Evolutionary conservation across 2,888 invertebrate genomes (phyloP).

Genomic region (Microctonus brassicae): DNA sequence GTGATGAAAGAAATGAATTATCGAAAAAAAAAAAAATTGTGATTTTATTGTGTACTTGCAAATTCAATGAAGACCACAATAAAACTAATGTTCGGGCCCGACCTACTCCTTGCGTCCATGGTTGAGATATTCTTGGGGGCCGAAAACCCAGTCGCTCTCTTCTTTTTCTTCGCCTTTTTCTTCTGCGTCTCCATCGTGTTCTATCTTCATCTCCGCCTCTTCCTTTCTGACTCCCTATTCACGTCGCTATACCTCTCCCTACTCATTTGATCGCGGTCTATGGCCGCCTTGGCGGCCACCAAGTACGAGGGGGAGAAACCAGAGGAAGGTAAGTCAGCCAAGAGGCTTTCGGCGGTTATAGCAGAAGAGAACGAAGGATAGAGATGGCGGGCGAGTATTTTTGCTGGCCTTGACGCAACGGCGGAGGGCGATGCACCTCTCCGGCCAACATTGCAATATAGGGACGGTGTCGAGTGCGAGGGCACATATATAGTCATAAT

Average conservation of each 20-base stretch:
- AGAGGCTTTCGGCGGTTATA: slow-evolving; percentile 61
- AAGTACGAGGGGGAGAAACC: slow-evolving; percentile 36
- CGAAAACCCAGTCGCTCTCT: slow-evolving; percentile 59
- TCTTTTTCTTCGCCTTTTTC: slow-evolving; percentile 27
- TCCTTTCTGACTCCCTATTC: slow-evolving; percentile 29
- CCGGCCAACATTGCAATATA: slow-evolving; percentile 65
- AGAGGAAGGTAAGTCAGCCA: slow-evolving; percentile 31
- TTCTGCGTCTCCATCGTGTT: slow-evolving; percentile 20
- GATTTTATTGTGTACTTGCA: slow-evolving; percentile 1
- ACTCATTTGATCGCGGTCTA: slow-evolving; percentile 32
- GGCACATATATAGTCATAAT: slow-evolving; percentile 38
- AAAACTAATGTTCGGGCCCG: slow-evolving; percentile 50
- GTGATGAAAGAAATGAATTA: background rate
- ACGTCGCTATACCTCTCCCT: slow-evolving; percentile 23
- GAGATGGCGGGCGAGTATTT: slow-evolving; percentile 59
- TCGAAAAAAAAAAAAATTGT: slow-evolving; percentile 2
- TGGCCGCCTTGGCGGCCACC: slow-evolving; percentile 40
- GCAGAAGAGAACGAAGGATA: slow-evolving; percentile 46
- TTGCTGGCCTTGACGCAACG: slow-evolving; percentile 70
- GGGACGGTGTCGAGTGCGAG: slow-evolving; percentile 53
- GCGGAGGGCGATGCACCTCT: slow-evolving; percentile 69
- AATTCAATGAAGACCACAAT: background rate
- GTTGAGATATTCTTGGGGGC: slow-evolving; percentile 59
- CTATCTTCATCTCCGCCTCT: slow-evolving; percentile 40
- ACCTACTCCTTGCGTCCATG: slow-evolving; percentile 57